Percentiles rank a stretch among this genome's conserved stretches.
phyloP scores from a whole-genome alignment of 2,888 invertebrate species.

The Lacanobia wlatinum region DNA sequence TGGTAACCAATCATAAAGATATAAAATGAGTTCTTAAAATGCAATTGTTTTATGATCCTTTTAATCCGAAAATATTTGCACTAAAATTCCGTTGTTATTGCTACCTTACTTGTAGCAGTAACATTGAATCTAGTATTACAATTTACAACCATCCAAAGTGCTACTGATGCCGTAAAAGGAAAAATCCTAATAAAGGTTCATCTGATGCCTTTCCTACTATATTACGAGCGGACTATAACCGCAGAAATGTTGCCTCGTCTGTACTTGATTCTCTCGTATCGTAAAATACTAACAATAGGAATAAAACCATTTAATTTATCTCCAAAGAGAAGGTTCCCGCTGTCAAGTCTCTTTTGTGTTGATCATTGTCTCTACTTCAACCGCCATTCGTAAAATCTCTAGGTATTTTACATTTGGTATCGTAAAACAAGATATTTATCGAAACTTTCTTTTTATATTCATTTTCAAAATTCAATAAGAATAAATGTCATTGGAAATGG shows the following conservation, averaged over 20 bases:
- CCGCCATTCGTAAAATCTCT: conserved; percentile 65
- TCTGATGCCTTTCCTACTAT: conserved; percentile 33
- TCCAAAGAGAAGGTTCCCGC: conserved; percentile 64
- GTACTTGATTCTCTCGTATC: conserved; percentile 66
- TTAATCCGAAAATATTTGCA: conserved; percentile 7
- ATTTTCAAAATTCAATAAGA: conserved; percentile 59
- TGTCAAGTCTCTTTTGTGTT: conserved; percentile 66
- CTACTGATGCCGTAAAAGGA: conserved; percentile 51
- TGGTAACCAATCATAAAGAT: neutral
- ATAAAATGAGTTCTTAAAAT: neutral
- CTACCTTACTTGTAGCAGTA: conserved; percentile 8
- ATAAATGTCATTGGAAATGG: conserved; percentile 56
- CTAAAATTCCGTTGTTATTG: conserved; percentile 8
- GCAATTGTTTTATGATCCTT: neutral
- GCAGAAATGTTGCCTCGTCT: conserved; percentile 52
- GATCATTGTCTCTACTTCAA: conserved; percentile 62
- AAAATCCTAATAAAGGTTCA: conserved; percentile 51
- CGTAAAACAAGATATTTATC: conserved; percentile 71
- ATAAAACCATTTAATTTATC: conserved; percentile 78
- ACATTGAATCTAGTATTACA: conserved; percentile 35
- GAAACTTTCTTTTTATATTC: conserved; percentile 66
- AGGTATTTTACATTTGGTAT: conserved; percentile 66
- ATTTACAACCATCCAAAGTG: conserved; percentile 31
- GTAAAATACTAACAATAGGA: conserved; percentile 76
- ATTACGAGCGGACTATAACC: conserved; percentile 45